Base-by-base conservation (phyloP, 2,113 vertebrate genomes). In the Psammodynastes pulverulentus region DNA sequence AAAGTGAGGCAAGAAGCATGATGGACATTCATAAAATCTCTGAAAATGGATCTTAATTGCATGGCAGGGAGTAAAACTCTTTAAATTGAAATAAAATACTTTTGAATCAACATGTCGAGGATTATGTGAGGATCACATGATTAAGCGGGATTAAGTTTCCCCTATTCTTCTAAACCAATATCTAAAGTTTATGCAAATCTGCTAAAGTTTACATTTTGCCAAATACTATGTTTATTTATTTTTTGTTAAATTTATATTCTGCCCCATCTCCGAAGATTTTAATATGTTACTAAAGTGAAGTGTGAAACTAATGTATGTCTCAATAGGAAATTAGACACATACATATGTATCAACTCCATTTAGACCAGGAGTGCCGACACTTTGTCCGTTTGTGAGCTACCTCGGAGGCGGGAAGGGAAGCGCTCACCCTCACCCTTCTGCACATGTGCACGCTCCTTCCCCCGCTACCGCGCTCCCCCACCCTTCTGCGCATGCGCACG, bases 281-380 rank as follows among this genome's bases (percentile, higher is more conserved):
- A 39, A 46, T 67, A 49, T 87, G 8, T 84, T 48, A 89, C 24
- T 84, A n/a, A 89, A 72, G 51, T 88, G 87, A 87, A 5, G 7
- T 15, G 5, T 88, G 26, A 49, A 67, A 91, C 92, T 72, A 94
- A 8, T n/a, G 62, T 19, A 26, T 92, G 51, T 58, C 93, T 90
- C 1, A 49, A 26, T 8, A 79, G 29, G 13, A 51, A 26, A 21
- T 9, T 58, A 43, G 45, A 85, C 72, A 79, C 72, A 43, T 1
- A 9, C 6, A 79, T 79, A 79, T 0, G 0, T 46, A 91, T 34
- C 9, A 49, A 52, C 19, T n/a, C 24, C n/a, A 52, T 53, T 90
- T 88, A 53, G 52, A 9, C 89, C n/a, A n/a, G n/a, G n/a, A n/a
- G n/a, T n/a, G n/a, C n/a, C n/a, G n/a, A n/a, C n/a, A n/a, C n/a